phyloP scores from a whole-genome alignment of 2,797 vertebrate species.

The Spondyliosoma cantharus region DNA sequence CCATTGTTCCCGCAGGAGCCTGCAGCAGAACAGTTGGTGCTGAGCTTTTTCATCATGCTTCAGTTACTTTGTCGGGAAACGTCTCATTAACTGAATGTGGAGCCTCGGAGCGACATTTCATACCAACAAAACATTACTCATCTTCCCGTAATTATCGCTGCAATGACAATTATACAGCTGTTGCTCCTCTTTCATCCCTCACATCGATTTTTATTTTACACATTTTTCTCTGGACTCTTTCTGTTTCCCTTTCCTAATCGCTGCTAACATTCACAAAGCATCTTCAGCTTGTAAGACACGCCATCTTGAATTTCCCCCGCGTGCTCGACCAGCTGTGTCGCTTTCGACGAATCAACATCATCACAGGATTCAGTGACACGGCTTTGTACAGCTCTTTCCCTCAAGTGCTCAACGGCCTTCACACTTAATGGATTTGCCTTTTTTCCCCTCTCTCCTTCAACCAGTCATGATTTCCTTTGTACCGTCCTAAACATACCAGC shows the following conservation, averaged over 20 bases:
- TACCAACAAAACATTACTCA: neutral
- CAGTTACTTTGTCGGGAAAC: conserved; percentile 25
- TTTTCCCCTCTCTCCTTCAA: neutral
- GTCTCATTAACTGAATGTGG: conserved; percentile 16
- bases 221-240: neutral
- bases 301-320: neutral
- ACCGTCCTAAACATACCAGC: neutral
- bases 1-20: conserved; percentile 93
- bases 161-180: neutral
- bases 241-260: neutral
- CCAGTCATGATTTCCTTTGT: neutral
- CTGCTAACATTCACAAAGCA: conserved; percentile 15
- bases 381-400: neutral
- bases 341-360: neutral
- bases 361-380: neutral
- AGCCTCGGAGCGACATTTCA: neutral
- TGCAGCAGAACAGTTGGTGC: conserved; percentile 71
- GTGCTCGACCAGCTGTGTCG: neutral
- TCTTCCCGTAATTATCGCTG: neutral
- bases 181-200: neutral
- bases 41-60: conserved; percentile 39
- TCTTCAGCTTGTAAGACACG: neutral
- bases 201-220: neutral
- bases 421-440: neutral
- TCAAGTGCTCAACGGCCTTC: neutral